A percentile compares a stretch with the other conserved stretches of the same genome.
phyloP scores from a whole-genome alignment of 1,140 invertebrate genomes.

The Platorchestia sp. region DNA sequence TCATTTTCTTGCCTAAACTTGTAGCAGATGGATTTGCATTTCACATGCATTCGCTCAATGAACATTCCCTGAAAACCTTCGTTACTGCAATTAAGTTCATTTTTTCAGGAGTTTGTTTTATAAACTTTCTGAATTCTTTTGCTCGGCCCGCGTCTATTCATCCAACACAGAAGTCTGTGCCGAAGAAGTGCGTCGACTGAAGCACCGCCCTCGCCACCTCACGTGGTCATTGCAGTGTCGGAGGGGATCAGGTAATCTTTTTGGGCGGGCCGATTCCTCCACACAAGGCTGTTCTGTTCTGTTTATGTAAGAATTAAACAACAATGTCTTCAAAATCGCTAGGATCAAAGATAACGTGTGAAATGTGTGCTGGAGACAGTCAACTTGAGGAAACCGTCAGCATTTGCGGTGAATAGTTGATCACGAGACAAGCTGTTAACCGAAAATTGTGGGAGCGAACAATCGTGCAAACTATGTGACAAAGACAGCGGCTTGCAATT shows the following conservation, averaged over 20 bases:
- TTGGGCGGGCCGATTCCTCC: too few species aligned
- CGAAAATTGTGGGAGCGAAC: too few species aligned
- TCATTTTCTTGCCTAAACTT: neutral
- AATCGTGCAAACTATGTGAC: too few species aligned
- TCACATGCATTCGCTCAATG: neutral
- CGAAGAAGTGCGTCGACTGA: neutral
- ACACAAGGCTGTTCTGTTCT: neutral
- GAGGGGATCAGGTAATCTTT: neutral
- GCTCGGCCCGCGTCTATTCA: neutral
- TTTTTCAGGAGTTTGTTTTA: neutral
- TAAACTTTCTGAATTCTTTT: neutral
- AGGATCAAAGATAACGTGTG: neutral
- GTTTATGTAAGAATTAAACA: neutral
- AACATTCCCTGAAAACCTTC: neutral
- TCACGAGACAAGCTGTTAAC: neutral
- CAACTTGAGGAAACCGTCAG: neutral
- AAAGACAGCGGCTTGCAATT: too few species aligned
- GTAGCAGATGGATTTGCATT: neutral
- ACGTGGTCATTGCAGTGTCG: neutral
- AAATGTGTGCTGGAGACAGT: neutral
- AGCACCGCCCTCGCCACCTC: neutral
- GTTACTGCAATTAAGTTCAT: neutral
- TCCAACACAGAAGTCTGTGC: neutral
- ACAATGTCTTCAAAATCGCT: neutral
- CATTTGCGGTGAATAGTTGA: neutral